These are phyloP conservation scores for Sipha flava DNA, from an alignment of 1,140 invertebrate genomes.

Conservation along the genomic window DNA sequence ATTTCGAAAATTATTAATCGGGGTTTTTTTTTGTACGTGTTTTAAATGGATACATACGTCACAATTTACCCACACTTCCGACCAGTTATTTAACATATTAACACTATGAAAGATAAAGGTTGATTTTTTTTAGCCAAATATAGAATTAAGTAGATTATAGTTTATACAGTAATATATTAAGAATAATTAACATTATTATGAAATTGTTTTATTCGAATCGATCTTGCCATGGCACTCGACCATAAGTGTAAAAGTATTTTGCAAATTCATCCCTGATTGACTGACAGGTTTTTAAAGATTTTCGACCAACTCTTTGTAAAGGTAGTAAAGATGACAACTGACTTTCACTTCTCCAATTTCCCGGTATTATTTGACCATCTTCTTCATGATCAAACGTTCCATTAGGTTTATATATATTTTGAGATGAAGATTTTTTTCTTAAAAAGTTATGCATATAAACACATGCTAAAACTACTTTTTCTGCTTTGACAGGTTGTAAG, in stretches of 20 bases:
- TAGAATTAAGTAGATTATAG: too few relatives aligned
- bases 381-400: background rate
- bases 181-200: background rate
- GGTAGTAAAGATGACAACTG: background rate
- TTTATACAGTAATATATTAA: background rate
- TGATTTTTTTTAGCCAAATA: too few relatives aligned
- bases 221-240: background rate
- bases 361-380: background rate
- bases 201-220: background rate
- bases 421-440: background rate
- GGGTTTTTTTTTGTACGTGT: too few relatives aligned
- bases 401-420: background rate
- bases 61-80: too few relatives aligned
- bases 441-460: slow-evolving; percentile 27
- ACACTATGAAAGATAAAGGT: too few relatives aligned
- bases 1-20: too few relatives aligned
- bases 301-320: background rate
- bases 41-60: too few relatives aligned
- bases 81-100: too few relatives aligned
- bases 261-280: background rate
- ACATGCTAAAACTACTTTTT: slow-evolving; percentile 17
- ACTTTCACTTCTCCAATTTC: background rate
- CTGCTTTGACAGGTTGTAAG: slow-evolving; percentile 35
- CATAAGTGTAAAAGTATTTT: background rate
- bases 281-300: background rate